These are phyloP conservation scores for Lota lota DNA, from an alignment of 2,113 vertebrate genomes.

Conservation along the genomic window DNA sequence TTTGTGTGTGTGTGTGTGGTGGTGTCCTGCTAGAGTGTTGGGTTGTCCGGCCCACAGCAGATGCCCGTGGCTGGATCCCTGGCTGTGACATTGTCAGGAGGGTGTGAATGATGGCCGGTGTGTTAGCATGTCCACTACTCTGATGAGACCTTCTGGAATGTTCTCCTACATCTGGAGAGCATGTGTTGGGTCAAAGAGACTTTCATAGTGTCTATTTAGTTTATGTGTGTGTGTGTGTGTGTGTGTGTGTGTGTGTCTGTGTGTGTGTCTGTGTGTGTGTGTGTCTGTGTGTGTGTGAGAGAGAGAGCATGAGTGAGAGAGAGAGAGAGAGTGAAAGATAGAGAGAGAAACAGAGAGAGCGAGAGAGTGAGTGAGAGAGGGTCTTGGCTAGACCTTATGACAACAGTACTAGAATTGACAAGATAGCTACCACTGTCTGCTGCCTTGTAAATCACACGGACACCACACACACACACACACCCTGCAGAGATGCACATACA, in stretches of 20 bases:
- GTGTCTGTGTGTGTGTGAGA: too few species aligned
- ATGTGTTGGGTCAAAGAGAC: conserved; percentile 48
- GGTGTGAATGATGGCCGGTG: conserved; percentile 29
- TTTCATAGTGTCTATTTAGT: conserved; percentile 3
- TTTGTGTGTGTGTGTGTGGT: too few species aligned
- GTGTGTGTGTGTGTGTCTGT: background rate
- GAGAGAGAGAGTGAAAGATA: background rate
- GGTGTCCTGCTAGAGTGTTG: too few species aligned
- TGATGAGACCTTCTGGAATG: conserved; percentile 65
- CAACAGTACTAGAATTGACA: conserved; percentile 51
- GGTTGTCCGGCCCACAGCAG: too few species aligned
- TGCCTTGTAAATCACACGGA: conserved; percentile 51
- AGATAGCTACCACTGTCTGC: conserved; percentile 36
- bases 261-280: too few species aligned
- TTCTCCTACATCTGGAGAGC: conserved; percentile 56
- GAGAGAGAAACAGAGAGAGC: conserved; percentile 4
- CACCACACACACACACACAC: background rate
- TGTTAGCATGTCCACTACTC: conserved; percentile 40
- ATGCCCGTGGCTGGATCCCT: background rate
- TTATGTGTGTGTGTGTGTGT: conserved; percentile 8
- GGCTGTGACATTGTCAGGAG: conserved; percentile 33
- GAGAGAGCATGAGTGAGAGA: too few species aligned
- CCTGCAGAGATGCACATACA: background rate
- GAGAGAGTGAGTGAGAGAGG: background rate
- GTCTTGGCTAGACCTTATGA: conserved; percentile 53